Evolutionary conservation across 2,888 invertebrate species (phyloP), one percentile per base, ranked within the genome.

Genomic region (Epistrophella euchroma): DNA sequence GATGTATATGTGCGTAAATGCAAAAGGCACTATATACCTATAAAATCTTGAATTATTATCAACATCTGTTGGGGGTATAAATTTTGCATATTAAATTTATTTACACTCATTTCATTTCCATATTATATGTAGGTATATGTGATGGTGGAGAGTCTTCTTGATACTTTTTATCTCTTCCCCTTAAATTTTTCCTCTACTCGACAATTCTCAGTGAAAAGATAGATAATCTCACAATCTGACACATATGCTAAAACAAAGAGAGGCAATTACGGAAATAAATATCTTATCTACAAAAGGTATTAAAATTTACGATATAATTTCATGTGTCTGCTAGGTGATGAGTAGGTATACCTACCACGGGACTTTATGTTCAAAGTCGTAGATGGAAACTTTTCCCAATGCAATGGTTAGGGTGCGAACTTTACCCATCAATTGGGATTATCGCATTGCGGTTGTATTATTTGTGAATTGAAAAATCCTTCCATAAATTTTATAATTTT

Each of bases 221-320:
- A 58, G 1, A 35, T 7, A 37, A 22, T 40, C 22, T 15, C 60
- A 22, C 15, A 32, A 32, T 32, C 32, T 32, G 5, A 40, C 15
- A 40, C 43, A 7, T 22, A 28, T 28, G 25, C 15, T 25, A 9
- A 9, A 22, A 60, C 60, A 66, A 32, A 66, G 66, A 45, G 11
- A 35, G 28, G 19, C 35, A 47, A 66, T 47, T 66, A 19, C 17
- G n/a, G 17, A 62, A 73, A 52, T 52, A 62, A 62, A 43, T 28
- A 73, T 73, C 28, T 62, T 66, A 66, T 66, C 66, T 66, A 15
- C 32, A 47, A 19, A 19, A 66, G 52, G 62, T 52, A 64, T 74
- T 74, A 28, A 19, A 64, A 74, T 74, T 62, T 64, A 74, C 50
- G 52, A 40, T 15, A 62, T 17, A 62, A 66, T 50, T 47, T 62